Conservation (phyloP, 2,113 vertebrate genomes). For the Nyctereutes procyonoides region DNA sequence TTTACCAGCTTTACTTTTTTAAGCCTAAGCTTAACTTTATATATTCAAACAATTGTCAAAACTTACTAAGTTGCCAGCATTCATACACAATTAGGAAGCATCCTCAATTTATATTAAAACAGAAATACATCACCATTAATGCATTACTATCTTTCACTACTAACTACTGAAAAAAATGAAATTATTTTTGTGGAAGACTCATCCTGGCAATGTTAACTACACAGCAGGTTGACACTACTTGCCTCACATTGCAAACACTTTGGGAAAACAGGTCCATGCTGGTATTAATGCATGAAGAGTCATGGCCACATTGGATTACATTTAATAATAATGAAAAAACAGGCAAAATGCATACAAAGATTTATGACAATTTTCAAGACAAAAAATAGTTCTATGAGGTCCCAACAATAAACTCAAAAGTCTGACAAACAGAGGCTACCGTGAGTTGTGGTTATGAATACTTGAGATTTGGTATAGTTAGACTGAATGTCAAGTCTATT, state of each 20-base stretch:
- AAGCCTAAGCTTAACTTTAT: neutral
- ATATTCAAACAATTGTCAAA: neutral
- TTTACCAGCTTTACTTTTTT: neutral
- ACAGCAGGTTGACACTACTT: neutral
- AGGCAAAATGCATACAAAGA: neutral
- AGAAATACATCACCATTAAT: neutral
- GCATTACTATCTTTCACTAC: neutral
- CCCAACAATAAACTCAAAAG: neutral
- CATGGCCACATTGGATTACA: neutral
- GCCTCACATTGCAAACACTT: neutral
- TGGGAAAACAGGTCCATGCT: neutral
- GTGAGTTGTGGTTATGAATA: neutral
- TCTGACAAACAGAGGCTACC: neutral
- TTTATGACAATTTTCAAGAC: neutral
- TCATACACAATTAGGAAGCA: neutral
- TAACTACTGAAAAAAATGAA: neutral
- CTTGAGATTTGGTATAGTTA: neutral
- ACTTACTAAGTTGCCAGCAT: neutral
- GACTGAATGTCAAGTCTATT: neutral
- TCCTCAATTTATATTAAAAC: neutral
- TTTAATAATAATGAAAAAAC: neutral
- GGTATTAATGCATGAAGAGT: neutral
- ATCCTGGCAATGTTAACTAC: neutral
- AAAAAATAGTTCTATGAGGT: neutral
- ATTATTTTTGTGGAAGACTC: neutral